These are phyloP conservation scores for Pelecanus crispus DNA, from an alignment of 2,113 vertebrate species.

Conservation along the genomic window DNA sequence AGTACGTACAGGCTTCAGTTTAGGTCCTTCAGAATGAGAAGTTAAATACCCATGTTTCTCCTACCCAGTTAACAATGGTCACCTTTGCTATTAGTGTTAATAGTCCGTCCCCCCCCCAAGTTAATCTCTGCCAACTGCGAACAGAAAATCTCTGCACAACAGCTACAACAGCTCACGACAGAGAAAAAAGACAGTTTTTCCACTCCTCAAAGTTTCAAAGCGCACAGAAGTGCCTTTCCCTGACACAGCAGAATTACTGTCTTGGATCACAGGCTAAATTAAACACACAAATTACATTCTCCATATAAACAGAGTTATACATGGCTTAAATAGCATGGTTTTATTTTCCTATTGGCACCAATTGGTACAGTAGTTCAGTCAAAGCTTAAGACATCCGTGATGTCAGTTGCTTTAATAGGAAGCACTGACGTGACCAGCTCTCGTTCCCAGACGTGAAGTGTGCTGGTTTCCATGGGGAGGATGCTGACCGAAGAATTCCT, in stretches of 20 bases:
- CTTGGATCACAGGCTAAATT: slow-evolving; percentile 54
- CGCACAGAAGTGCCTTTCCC: neutral
- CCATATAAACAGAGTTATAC: slow-evolving; percentile 36
- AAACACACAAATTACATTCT: slow-evolving; percentile 41
- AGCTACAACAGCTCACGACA: neutral
- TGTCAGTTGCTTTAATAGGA: slow-evolving; percentile 60
- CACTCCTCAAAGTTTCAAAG: neutral
- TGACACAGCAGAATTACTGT: slow-evolving; percentile 36
- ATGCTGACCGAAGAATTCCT: slow-evolving; percentile 33
- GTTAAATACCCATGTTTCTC: neutral
- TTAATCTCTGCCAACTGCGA: neutral
- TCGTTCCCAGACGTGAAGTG: slow-evolving; percentile 20
- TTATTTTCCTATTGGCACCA: slow-evolving; percentile 48
- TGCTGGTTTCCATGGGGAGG: slow-evolving; percentile 48
- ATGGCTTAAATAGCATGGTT: slow-evolving; percentile 33
- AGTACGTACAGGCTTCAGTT: neutral
- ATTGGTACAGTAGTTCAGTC: slow-evolving; percentile 45
- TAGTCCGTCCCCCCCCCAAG: neutral
- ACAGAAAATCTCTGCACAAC: neutral
- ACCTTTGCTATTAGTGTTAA: slow-evolving; percentile 28
- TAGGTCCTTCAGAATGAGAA: neutral
- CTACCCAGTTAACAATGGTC: neutral
- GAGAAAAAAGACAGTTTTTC: neutral
- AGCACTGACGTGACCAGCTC: neutral
- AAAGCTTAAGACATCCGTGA: slow-evolving; percentile 28